Conservation (phyloP, 2,888 invertebrate species). For the Nomada lathburiana region DNA sequence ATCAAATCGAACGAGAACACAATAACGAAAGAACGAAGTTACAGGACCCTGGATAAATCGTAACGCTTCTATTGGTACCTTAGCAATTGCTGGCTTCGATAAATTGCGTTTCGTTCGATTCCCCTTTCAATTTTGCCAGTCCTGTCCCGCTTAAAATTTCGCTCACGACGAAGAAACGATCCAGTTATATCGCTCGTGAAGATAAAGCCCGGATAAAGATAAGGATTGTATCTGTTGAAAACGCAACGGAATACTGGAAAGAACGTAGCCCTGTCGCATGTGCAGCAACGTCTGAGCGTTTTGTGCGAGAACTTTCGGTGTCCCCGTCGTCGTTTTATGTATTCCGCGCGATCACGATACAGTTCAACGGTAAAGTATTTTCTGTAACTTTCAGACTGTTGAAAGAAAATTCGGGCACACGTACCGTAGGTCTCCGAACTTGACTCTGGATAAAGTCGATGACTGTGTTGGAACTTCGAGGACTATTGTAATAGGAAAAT, state of each 20-base stretch:
- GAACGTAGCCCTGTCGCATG: slow-evolving; percentile 21
- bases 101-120: slow-evolving; percentile 35
- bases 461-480: too few relatives aligned
- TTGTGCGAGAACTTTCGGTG: slow-evolving; percentile 21
- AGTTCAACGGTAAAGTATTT: not conserved
- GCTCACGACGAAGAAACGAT: slow-evolving; percentile 34
- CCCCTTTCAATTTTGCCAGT: slow-evolving; percentile 39
- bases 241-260: slow-evolving; percentile 33
- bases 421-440: not conserved
- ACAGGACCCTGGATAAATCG: slow-evolving; percentile 31
- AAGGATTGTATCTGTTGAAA: slow-evolving; percentile 46
- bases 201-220: slow-evolving; percentile 50
- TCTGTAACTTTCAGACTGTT: not conserved
- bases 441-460: not conserved
- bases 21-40: not conserved
- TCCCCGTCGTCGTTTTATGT: slow-evolving; percentile 21
- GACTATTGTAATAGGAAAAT: too few relatives aligned
- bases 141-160: slow-evolving; percentile 44
- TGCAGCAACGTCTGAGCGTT: slow-evolving; percentile 24
- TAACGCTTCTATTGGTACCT: slow-evolving; percentile 21
- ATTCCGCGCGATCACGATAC: slow-evolving; percentile 17
- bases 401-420: not conserved
- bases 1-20: not conserved
- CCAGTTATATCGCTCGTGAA: slow-evolving; percentile 44
- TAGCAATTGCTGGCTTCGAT: slow-evolving; percentile 25